Conservation (phyloP, 2,797 vertebrate genomes). For the Limosa lapponica region DNA sequence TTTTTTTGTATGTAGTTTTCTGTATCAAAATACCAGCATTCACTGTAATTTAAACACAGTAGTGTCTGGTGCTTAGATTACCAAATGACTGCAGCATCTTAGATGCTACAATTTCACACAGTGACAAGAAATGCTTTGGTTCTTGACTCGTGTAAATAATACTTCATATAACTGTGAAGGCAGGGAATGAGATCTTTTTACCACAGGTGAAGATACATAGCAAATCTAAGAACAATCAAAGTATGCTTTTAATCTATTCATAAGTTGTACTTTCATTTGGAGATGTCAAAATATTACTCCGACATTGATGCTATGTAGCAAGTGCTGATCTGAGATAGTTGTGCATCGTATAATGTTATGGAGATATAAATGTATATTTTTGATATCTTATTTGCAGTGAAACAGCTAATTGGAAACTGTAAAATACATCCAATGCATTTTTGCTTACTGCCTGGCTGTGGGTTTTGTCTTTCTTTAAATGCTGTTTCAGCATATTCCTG, state of each 20-base stretch:
- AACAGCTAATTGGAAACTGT: not conserved
- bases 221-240: not conserved
- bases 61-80: not conserved
- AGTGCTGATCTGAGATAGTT: not conserved
- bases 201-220: not conserved
- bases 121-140: not conserved
- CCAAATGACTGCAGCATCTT: not conserved
- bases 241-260: not conserved
- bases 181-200: not conserved
- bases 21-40: not conserved
- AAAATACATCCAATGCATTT: not conserved
- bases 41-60: not conserved
- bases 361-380: not conserved
- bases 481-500: slow-evolving; percentile 50
- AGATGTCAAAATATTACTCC: not conserved
- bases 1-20: not conserved
- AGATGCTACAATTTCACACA: not conserved
- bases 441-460: not conserved
- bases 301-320: not conserved
- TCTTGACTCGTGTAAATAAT: not conserved
- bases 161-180: not conserved
- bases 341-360: not conserved
- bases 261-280: not conserved
- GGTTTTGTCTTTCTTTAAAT: not conserved
- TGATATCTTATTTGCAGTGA: not conserved